These are phyloP conservation scores for Microvelia longipes DNA, from an alignment of 1,140 invertebrate species.

Conservation along the genomic window DNA sequence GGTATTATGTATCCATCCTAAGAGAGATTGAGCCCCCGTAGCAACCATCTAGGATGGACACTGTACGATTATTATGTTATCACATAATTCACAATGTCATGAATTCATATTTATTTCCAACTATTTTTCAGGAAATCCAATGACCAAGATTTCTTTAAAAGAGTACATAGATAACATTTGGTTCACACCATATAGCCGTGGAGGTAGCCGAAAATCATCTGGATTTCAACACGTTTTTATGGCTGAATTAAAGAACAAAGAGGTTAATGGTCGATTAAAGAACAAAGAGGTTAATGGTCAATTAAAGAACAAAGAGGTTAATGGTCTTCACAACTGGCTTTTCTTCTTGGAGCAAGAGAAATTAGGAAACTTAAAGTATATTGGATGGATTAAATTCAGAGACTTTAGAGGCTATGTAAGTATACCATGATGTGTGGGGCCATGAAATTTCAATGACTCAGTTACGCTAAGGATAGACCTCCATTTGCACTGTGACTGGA, in stretches of 20 bases:
- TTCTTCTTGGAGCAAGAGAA: constrained; percentile 60
- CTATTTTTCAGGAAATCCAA: background rate
- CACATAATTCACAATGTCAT: too few species aligned
- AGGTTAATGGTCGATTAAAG: constrained; percentile 38
- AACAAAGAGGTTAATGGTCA: constrained; percentile 40
- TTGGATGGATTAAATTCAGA: constrained; percentile 57
- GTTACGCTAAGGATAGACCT: too few species aligned
- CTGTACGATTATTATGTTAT: too few species aligned
- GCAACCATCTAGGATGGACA: too few species aligned
- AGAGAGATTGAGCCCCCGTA: too few species aligned
- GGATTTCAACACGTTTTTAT: constrained; percentile 80
- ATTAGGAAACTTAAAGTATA: constrained; percentile 44
- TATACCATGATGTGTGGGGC: too few species aligned
- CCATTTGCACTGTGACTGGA: too few species aligned
- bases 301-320: constrained; percentile 49
- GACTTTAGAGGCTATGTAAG: constrained; percentile 34
- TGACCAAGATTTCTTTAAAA: background rate
- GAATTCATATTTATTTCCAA: too few species aligned
- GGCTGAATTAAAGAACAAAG: constrained; percentile 53
- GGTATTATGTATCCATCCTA: too few species aligned
- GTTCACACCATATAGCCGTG: constrained; percentile 67
- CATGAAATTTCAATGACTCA: too few species aligned
- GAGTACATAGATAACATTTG: constrained; percentile 47
- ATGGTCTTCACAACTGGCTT: constrained; percentile 80
- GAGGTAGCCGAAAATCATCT: constrained; percentile 55